Percentiles rank a stretch among this genome's conserved stretches.
Conservation (phyloP, 2,797 vertebrate genomes). For the Myotis pilosus region DNA sequence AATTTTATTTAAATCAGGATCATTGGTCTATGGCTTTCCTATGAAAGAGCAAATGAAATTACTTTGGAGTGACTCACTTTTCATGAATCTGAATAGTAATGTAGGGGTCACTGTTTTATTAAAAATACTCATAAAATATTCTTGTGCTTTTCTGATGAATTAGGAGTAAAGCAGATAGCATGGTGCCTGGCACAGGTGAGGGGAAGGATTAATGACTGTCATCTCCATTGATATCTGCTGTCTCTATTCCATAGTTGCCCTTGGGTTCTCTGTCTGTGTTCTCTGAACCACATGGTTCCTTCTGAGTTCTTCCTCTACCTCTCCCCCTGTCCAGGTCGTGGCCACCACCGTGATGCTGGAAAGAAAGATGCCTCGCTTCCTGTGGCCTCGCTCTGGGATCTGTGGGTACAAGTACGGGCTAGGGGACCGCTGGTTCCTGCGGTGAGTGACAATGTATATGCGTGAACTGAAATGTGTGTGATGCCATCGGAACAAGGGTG, state of each 20-base stretch:
- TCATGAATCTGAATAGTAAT: background rate
- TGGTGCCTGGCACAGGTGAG: background rate
- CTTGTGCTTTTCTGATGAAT: background rate
- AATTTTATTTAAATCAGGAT: constrained; percentile 25
- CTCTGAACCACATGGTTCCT: background rate
- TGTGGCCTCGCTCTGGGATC: constrained; percentile 94
- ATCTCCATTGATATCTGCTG: background rate
- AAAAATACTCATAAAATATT: background rate
- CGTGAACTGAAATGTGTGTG: too few relatives aligned
- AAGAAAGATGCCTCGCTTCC: constrained; percentile 90
- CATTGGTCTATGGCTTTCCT: background rate
- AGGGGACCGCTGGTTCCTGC: constrained; percentile 87
- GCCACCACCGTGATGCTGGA: constrained; percentile 96
- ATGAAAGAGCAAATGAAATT: constrained; percentile 7
- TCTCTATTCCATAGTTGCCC: background rate
- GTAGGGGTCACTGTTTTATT: background rate
- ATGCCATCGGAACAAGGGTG: rapidly evolving
- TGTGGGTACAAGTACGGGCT: constrained; percentile 90
- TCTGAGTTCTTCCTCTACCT: background rate
- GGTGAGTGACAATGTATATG: constrained; percentile 72
- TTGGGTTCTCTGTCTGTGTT: background rate
- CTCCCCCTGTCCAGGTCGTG: constrained; percentile 86
- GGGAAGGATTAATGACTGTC: too few relatives aligned
- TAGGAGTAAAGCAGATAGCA: background rate
- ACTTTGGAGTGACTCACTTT: constrained; percentile 30